Base-by-base conservation (phyloP, 1,140 invertebrate species). In the Thereuonema tuberculata region DNA sequence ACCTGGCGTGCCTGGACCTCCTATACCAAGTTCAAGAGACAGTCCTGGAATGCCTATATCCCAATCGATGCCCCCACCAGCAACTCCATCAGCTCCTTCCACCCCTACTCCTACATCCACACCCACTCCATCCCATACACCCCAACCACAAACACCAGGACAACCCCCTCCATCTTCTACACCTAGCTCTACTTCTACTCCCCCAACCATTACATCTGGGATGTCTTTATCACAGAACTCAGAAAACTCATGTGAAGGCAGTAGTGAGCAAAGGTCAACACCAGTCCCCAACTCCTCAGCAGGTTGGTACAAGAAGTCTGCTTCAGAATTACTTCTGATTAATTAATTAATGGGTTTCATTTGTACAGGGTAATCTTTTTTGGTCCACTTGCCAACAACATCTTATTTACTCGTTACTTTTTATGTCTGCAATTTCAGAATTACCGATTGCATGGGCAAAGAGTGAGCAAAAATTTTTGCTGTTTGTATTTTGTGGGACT, bases 41-140 rank as follows among this genome's bases (percentile, higher is more conserved):
- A 55, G 53, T 25, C 53, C 53, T 55, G 48, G 48, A 50, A 50
- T 50, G 48, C 53, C 28, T 26, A 50, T 50, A 50, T 21, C 48
- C 5, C 48, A 5, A 12, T 5, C 48, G 9, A 50, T 50, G 48
- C 48, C 53, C 14, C 53, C 28, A 78, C 78, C 23, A 75, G 78
- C 27, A 73, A 62, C 57, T 61, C 56, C 62, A 29, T 24, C 59
- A 56, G 37, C 64, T 61, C 28, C 65, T 47, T 56, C 53, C 26
- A 55, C 48, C 9, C 24, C 48, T 20, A 50, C 24, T 9, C 48
- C 24, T 12, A 12, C 48, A n/a, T 50, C 24, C 48, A 21, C 48
- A 5, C 48, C 17, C 17, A 56, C 58, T 62, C 60, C 62, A 48
- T 63, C 61, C 52, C 37, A 26, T 49, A 57, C 48, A 61, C 58